These are phyloP conservation scores for Lerista edwardsae DNA, from an alignment of 2,797 vertebrate species.

Conservation along the genomic window DNA sequence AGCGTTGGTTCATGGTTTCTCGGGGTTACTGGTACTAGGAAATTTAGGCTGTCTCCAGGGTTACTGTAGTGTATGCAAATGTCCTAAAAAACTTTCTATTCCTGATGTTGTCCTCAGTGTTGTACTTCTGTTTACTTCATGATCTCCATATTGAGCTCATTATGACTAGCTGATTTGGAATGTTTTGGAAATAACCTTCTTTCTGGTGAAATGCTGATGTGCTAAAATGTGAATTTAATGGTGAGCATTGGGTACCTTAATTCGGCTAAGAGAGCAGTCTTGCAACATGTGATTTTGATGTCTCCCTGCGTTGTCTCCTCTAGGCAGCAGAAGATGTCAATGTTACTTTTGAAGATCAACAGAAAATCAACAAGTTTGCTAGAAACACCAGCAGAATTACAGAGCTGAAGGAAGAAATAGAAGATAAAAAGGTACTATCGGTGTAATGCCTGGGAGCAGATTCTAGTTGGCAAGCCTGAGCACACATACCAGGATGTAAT, in stretches of 20 bases:
- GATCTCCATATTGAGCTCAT: not conserved
- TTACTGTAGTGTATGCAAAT: not conserved
- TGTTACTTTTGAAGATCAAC: constrained; percentile 97
- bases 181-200: not conserved
- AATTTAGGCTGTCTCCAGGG: constrained; percentile 10
- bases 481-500: not conserved
- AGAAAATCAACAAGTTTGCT: constrained; percentile 98
- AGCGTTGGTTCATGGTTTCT: not conserved
- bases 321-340: constrained; percentile 97
- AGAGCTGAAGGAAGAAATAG: constrained; percentile 96
- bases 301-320: not conserved
- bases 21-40: no score
- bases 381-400: constrained; percentile 93
- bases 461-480: not conserved
- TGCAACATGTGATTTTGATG: not conserved
- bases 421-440: constrained; percentile 88
- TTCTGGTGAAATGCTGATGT: not conserved
- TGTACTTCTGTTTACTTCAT: not conserved
- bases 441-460: not conserved
- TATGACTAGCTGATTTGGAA: not conserved
- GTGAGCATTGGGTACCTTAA: not conserved
- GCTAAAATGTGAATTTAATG: constrained; percentile 1
- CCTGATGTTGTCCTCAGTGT: not conserved
- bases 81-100: not conserved
- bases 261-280: not conserved